Evolutionary conservation across 2,797 vertebrate species (phyloP).

Genomic region (Calcarius lapponicus): DNA sequence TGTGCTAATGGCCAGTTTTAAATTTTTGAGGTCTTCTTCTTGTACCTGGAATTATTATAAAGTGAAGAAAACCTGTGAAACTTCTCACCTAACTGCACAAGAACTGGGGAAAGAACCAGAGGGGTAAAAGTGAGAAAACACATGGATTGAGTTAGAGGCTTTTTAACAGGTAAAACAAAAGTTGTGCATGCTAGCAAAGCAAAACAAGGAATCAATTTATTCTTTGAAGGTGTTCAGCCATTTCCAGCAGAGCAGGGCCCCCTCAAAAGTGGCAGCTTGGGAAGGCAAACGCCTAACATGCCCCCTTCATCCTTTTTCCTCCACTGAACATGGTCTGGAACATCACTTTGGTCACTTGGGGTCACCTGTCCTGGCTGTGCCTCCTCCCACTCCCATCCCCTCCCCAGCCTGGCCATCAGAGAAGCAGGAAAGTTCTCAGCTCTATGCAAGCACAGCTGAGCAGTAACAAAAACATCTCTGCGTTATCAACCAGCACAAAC

Average conservation of each 20-base stretch:
- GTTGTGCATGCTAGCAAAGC: background rate
- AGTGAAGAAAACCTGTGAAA: constrained; percentile 19
- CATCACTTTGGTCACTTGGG: background rate
- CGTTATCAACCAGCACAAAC: background rate
- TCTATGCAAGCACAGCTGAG: background rate
- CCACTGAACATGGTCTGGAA: background rate
- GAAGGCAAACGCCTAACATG: background rate
- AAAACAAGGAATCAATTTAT: background rate
- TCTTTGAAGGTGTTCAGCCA: background rate
- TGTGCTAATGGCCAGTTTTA: background rate
- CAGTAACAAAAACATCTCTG: background rate
- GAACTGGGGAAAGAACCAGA: background rate
- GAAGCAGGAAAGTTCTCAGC: background rate
- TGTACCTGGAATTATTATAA: constrained; percentile 7
- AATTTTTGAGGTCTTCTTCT: background rate
- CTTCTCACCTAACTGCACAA: background rate
- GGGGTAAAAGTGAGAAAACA: background rate
- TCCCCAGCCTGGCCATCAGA: background rate
- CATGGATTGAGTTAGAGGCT: background rate
- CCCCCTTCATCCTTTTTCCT: no score
- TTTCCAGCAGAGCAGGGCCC: background rate
- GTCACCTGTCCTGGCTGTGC: background rate
- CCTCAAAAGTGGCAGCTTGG: fast-evolving
- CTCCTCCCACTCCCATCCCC: background rate
- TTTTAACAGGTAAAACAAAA: background rate